A percentile compares a stretch with the other conserved stretches of the same genome.
These are phyloP conservation scores for Eubasilissa regina DNA, from an alignment of 1,140 invertebrate genomes.

Conservation along the genomic window DNA sequence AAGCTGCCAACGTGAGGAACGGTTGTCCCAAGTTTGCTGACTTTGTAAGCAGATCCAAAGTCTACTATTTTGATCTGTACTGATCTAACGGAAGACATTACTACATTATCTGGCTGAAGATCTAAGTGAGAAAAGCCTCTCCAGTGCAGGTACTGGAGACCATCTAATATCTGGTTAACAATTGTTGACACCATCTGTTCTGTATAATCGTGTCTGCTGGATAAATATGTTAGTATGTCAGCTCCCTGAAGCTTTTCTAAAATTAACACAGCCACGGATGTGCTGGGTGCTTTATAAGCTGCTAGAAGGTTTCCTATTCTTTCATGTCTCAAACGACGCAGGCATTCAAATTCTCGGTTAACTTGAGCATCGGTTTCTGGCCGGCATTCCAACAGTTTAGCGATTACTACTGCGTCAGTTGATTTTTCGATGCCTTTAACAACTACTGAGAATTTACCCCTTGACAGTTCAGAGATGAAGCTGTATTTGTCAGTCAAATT, in stretches of 20 bases:
- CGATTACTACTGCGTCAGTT: conserved; percentile 81
- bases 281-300: conserved; percentile 80
- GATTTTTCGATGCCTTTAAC: conserved; percentile 86
- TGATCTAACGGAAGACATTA: conserved; percentile 90
- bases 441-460: conserved; percentile 89
- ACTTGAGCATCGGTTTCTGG: conserved; percentile 78
- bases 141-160: conserved; percentile 94
- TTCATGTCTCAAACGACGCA: conserved; percentile 87
- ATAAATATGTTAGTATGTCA: conserved; percentile 91
- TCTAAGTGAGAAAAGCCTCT: conserved; percentile 93
- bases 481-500: conserved; percentile 82
- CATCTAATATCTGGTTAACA: conserved; percentile 88
- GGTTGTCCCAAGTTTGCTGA: conserved; percentile 84
- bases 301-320: conserved; percentile 83
- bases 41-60: conserved; percentile 87
- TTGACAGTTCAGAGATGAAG: conserved; percentile 87
- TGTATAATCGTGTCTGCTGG: conserved; percentile 88
- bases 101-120: conserved; percentile 96
- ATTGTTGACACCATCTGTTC: conserved; percentile 92
- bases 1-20: conserved; percentile 79
- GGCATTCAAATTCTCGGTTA: conserved; percentile 86
- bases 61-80: conserved; percentile 94
- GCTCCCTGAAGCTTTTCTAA: conserved; percentile 92
- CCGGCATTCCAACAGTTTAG: conserved; percentile 84
- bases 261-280: conserved; percentile 81